A percentile compares a stretch with the other conserved stretches of the same genome.
phyloP scores from a whole-genome alignment of 2,797 vertebrate genomes.

The Diplodus puntazzo region DNA sequence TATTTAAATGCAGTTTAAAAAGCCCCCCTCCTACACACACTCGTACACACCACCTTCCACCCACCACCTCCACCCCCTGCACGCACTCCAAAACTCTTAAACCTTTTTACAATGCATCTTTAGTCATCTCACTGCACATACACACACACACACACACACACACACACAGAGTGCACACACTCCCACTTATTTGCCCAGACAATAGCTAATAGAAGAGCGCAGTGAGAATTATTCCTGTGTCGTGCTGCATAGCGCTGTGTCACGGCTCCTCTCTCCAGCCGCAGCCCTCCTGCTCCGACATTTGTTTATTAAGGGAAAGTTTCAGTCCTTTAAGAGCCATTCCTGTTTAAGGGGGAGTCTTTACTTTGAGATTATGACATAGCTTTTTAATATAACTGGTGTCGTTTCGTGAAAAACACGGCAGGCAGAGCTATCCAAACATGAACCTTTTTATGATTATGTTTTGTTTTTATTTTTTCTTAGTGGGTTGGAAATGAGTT shows the following conservation, averaged over 20 bases:
- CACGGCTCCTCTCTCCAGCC: slow-evolving; percentile 51
- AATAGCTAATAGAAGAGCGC: slow-evolving; percentile 69
- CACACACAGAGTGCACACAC: slow-evolving; percentile 43
- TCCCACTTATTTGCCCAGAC: slow-evolving; percentile 71
- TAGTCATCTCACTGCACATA: slow-evolving; percentile 52
- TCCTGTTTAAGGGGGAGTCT: slow-evolving; percentile 58
- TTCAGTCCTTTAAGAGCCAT: slow-evolving; percentile 73
- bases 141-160: slow-evolving; percentile 47
- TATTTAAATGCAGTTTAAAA: slow-evolving; percentile 55
- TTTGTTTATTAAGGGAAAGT: slow-evolving; percentile 73
- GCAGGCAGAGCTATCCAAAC: slow-evolving; percentile 39
- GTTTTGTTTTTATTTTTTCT: slow-evolving; percentile 20
- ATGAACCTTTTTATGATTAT: slow-evolving; percentile 62
- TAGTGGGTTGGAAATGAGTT: slow-evolving; percentile 59
- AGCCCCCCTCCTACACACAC: slow-evolving; percentile 16
- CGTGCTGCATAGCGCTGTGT: slow-evolving; percentile 59
- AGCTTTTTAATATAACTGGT: slow-evolving; percentile 77
- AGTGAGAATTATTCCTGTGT: slow-evolving; percentile 66
- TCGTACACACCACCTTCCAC: slow-evolving; percentile 37
- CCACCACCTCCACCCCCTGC: slow-evolving; percentile 54
- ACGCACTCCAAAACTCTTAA: slow-evolving; percentile 67
- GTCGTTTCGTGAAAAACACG: slow-evolving; percentile 52
- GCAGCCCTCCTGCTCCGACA: slow-evolving; percentile 51
- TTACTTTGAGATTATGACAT: slow-evolving; percentile 74
- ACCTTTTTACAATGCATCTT: slow-evolving; percentile 66